Evolutionary conservation across 2,113 vertebrate genomes (phyloP), one percentile per base, ranked within the genome.

Genomic region (Psammodynastes pulverulentus): DNA sequence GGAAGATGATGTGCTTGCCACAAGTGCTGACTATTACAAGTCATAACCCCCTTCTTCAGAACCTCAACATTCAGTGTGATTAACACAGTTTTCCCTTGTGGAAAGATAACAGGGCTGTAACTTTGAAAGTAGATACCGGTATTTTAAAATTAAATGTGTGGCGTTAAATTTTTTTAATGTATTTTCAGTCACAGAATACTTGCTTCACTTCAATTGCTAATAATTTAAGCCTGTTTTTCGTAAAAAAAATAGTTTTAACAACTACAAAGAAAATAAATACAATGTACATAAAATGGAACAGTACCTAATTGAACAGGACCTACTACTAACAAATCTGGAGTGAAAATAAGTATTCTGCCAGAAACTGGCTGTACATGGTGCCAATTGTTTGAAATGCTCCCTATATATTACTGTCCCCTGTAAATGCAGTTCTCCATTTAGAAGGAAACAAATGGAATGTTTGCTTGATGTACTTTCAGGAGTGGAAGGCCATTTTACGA

Each of bases 1-100:
- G 95, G 88, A 95, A 93, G 6, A 96, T 9, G 9, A 87, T 95
- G 48, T 98, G 98, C 91, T 93, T 97, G 84, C 94, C 97, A 54
- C 54, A 96, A 88, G 92, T 90, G 49, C 15, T 98, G 96, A 96
- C 67, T 8, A 95, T 98, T 46, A 93, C 89, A 1, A 46, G 94
- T 39, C 94, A 90, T 49, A 89, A 3, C 17, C 90, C 94, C 1
- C 45, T 94, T 91, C 94, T 85, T 3, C 94, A 26, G 3, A 39
- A 94, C n/a, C 93, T 97, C 48, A 92, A 94, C 2, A 0, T 93
- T 49, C 53, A 56, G 29, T 98, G 96, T 89, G 52, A 45, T 3
- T 97, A 97, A 62, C 26, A 49, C 53, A 90, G 85, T 52, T 24
- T 54, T 90, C 67, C 0, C n/a, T 24, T 0, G 39, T 90, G 84